phyloP scores from a whole-genome alignment of 2,113 vertebrate species.

The Vulpes vulpes region DNA sequence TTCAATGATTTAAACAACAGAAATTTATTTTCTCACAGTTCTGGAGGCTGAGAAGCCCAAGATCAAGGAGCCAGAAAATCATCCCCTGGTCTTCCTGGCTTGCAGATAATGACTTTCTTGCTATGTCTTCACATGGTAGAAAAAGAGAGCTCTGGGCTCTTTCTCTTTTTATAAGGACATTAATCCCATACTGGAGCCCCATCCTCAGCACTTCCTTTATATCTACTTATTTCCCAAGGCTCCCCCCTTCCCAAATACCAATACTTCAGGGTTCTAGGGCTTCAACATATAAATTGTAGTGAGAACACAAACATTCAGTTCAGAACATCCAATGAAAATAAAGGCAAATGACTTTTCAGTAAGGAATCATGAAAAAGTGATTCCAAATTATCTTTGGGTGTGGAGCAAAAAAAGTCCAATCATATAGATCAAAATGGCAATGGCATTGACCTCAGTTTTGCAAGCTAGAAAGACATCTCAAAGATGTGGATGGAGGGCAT shows the following conservation, averaged over 20 bases:
- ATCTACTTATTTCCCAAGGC: neutral
- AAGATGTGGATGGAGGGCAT: neutral
- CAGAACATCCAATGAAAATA: neutral
- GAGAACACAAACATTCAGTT: neutral
- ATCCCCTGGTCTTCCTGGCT: neutral
- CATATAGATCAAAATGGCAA: neutral
- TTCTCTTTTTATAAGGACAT: neutral
- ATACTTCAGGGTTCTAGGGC: neutral
- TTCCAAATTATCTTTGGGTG: neutral
- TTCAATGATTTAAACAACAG: neutral
- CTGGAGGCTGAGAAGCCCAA: neutral
- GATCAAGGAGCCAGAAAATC: neutral
- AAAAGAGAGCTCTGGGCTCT: neutral
- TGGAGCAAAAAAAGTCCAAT: neutral
- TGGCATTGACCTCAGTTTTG: neutral
- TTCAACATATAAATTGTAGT: neutral
- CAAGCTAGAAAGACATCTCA: neutral
- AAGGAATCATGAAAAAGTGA: neutral
- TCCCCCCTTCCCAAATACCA: neutral
- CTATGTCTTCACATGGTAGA: neutral
- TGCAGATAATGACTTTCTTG: neutral
- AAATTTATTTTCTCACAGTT: neutral
- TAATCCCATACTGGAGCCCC: neutral
- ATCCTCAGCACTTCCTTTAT: neutral
- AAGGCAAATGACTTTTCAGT: neutral